Conservation (phyloP, 2,888 invertebrate species). For the Ariolimax columbianus region DNA sequence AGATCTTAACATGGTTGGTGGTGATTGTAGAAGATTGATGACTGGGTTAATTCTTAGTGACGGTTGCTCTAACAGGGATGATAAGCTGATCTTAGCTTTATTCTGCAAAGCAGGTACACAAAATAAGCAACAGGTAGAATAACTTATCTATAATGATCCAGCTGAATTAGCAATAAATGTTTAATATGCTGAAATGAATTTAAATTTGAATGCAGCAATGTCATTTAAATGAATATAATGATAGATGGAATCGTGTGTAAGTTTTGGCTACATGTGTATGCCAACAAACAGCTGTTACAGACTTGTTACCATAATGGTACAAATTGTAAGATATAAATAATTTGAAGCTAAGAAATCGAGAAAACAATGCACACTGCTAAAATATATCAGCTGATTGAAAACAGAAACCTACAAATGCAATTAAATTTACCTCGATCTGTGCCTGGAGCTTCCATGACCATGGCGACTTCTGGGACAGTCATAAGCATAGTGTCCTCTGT, state of each 20-base stretch:
- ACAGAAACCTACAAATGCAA: not conserved
- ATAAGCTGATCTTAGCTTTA: constrained; percentile 51
- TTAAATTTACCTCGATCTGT: constrained; percentile 43
- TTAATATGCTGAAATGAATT: constrained; percentile 2
- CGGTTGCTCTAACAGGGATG: constrained; percentile 50
- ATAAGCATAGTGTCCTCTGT: constrained; percentile 94
- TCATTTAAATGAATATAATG: not conserved
- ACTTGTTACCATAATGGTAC: not conserved
- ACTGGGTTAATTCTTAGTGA: constrained; percentile 48
- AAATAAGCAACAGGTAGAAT: constrained; percentile 36
- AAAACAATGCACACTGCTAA: not conserved
- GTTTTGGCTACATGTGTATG: not conserved
- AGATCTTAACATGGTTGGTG: constrained; percentile 51
- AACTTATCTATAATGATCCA: constrained; percentile 22
- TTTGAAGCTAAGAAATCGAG: not conserved
- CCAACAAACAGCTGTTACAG: not conserved
- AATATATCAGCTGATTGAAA: not conserved
- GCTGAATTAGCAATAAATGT: constrained; percentile 10
- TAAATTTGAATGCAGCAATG: not conserved
- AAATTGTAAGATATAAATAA: not conserved
- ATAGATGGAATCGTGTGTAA: not conserved
- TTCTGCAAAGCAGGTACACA: constrained; percentile 52
- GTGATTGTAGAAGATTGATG: constrained; percentile 43
- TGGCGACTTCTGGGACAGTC: constrained; percentile 83
- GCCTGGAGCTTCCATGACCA: constrained; percentile 50